phyloP scores from a whole-genome alignment of 2,888 invertebrate species.

The Coenonympha glycerion region DNA sequence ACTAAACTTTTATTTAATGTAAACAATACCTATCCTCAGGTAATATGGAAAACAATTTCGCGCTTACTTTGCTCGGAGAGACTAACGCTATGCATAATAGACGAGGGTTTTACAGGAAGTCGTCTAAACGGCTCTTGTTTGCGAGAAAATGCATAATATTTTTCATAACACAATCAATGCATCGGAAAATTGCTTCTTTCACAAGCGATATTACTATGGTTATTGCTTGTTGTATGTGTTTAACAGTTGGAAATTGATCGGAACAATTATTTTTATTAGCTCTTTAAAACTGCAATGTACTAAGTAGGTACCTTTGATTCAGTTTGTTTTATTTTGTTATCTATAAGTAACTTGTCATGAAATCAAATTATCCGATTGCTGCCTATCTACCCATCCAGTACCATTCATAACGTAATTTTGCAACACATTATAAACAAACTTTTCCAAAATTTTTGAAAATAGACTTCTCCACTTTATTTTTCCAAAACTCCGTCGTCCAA shows the following conservation, averaged over 20 bases:
- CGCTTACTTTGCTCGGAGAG: conserved; percentile 63
- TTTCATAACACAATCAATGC: conserved; percentile 48
- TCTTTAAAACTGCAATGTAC: too few species aligned
- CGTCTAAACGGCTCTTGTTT: conserved; percentile 63
- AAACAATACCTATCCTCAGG: conserved; percentile 14
- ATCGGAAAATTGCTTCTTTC: conserved; percentile 56
- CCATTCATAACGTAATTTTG: too few species aligned
- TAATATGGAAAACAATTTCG: conserved; percentile 57
- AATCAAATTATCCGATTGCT: too few species aligned
- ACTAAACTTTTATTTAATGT: conserved; percentile 10
- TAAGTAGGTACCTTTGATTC: too few species aligned
- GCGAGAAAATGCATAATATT: conserved; percentile 58
- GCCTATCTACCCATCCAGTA: too few species aligned
- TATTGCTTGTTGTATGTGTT: conserved; percentile 45
- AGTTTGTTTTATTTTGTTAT: too few species aligned
- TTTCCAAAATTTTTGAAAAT: too few species aligned
- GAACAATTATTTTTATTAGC: conserved; percentile 9
- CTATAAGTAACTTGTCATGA: too few species aligned
- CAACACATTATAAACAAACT: too few species aligned
- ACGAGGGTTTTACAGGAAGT: conserved; percentile 60
- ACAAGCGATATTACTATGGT: conserved; percentile 42
- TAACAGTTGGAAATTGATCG: conserved; percentile 46
- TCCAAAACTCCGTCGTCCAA: too few species aligned
- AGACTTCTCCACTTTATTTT: too few species aligned
- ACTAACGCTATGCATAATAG: conserved; percentile 58